Base-by-base conservation (phyloP, 2,888 invertebrate species). In the Orchesellides sinensis region DNA sequence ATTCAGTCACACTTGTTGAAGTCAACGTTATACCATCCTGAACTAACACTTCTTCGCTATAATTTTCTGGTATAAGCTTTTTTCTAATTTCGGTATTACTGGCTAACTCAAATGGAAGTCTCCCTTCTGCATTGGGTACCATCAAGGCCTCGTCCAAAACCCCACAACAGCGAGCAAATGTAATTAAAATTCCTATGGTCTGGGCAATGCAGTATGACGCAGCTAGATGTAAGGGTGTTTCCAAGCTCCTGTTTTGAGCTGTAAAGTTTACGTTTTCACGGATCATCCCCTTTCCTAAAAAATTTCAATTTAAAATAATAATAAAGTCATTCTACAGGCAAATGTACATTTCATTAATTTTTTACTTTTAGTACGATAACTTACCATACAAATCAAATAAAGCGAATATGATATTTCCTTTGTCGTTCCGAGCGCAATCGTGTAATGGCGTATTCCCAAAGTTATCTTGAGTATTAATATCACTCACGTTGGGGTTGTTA, bases 381-480 rank as follows among this genome's bases (percentile, higher is more conserved):
- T 47, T 69, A 78, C 78, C 35, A 49, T 29, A 23, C 3, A 77
- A 32, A n/a, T 45, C 19, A 19, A 45, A 54, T 5, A 77, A 32
- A 27, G 21, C 27, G 4, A 32, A 8, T 17, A 81, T 47, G 6
- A 84, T 45, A 5, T 78, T 45, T 1, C 63, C 47, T 6, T 84
- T 75, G 29, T 82, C 63, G 25, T 83, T 32, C 27, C n/a, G 35
- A 0, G 66, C 56, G 27, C 80, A 80, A n/a, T 85, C 84, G 23
- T 85, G 84, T 17, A 85, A 47, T 6, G 84, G 79, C 1, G 84
- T 83, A 45, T 85, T 85, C 0, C 80, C 80, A 56, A 52, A 79
- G 52, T 85, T 83, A 65, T 85, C 84, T 10, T n/a, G 25, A 0
- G 40, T 65, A 56, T 85, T 85, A 10, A 85, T 45, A 47, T 83